Base-by-base conservation (phyloP, 1,140 invertebrate species). In the Macrobrachium rosenbergii region DNA sequence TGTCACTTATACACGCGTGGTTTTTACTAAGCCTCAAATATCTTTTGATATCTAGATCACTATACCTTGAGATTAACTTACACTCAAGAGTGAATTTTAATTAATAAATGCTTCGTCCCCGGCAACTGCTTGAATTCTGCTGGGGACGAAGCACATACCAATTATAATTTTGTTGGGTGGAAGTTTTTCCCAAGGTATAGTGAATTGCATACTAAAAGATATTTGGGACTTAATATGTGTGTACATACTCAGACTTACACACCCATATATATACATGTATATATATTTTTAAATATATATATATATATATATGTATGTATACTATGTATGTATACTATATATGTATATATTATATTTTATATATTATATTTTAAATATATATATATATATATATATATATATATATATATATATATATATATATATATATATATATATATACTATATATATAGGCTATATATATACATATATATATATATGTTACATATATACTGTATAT, bases 301-400 rank as follows among this genome's bases (percentile, higher is more conserved):
- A 67, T 67, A 67, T 67, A 67, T 67, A 67, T 17, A 67, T 67
- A 67, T 28, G 8, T 67, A 67, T 67, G 7, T 67, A 67, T 14
- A 14, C 7, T 67, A 28, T 7, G 8, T 28, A 67, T 67, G 8
- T 67, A 67, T 67, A 67, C 8, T 67, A 12, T 67, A 67, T 67
- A 67, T 67, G 23, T 67, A 67, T 28, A 67, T 28, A 12, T n/a
- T 67, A 67, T 67, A 67, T 63, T 1, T 63, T 63, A 63, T 63
- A 5, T 63, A 63, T 63, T 63, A 63, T 17, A 67, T 67, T n/a
- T n/a, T n/a, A n/a, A n/a, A 67, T 67, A 67, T 67, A 67, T 67
- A 67, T 67, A 67, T 67, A 67, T 67, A 67, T 67, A 67, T 67
- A 67, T 67, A 67, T 67, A 67, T 17, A 67, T 8, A n/a, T 67